Percentiles rank a stretch among this genome's conserved stretches.
These are phyloP conservation scores for Meles meles DNA, from an alignment of 2,113 vertebrate species.

Conservation along the genomic window DNA sequence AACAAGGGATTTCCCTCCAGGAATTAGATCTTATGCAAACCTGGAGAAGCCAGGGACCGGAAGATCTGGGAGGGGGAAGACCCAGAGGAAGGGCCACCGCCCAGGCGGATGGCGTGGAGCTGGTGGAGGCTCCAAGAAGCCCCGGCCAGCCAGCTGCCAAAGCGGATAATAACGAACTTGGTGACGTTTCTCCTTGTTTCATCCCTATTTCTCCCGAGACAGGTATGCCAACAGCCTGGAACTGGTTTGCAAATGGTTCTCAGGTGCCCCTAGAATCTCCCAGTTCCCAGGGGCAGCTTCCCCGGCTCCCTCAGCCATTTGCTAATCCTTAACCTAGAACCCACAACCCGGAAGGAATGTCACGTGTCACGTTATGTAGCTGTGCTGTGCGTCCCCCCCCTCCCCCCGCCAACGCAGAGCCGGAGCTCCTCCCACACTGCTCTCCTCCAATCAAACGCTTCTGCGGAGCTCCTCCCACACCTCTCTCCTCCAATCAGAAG, in stretches of 20 bases:
- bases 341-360: too few species aligned
- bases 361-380: neutral
- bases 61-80: too few species aligned
- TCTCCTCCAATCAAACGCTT: neutral
- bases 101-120: neutral
- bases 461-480: neutral
- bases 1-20: neutral
- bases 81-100: neutral
- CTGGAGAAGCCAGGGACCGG: neutral
- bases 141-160: rapidly evolving
- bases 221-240: neutral
- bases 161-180: neutral
- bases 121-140: neutral
- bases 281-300: neutral
- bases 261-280: neutral
- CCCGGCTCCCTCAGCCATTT: neutral
- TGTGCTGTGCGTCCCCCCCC: rapidly evolving
- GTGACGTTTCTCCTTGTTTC: neutral
- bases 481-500: too few species aligned
- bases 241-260: neutral
- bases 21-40: neutral
- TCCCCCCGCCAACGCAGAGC: rapidly evolving
- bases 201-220: neutral
- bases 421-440: neutral
- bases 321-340: too few species aligned